Conservation (phyloP, 1,140 invertebrate species). For the Calephelis virginiensis region DNA sequence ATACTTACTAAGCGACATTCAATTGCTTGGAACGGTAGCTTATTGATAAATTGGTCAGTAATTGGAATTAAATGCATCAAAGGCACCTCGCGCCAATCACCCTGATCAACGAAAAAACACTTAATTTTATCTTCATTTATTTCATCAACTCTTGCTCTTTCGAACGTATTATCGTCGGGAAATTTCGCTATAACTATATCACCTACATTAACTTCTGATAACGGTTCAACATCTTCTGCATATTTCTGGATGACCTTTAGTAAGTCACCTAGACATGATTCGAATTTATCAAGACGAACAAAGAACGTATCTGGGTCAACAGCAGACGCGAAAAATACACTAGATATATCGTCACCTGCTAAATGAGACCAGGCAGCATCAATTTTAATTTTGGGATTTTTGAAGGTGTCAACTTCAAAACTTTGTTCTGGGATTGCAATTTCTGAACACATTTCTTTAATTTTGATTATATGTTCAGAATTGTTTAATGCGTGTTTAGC, state of each 20-base stretch:
- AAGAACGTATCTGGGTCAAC: conserved; percentile 52
- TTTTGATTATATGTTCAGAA: conserved; percentile 46
- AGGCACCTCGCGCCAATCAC: conserved; percentile 51
- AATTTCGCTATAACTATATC: conserved; percentile 67
- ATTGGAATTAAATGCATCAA: conserved; percentile 49
- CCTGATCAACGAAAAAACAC: conserved; percentile 75
- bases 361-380: conserved; percentile 64
- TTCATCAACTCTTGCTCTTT: conserved; percentile 61
- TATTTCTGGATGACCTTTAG: conserved; percentile 60
- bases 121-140: conserved; percentile 43
- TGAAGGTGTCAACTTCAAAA: conserved; percentile 17
- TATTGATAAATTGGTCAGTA: conserved; percentile 49
- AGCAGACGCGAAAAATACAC: conserved; percentile 55
- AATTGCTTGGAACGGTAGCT: conserved; percentile 71
- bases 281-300: conserved; percentile 54
- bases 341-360: conserved; percentile 40
- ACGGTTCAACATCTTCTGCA: conserved; percentile 32
- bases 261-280: conserved; percentile 47
- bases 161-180: conserved; percentile 54
- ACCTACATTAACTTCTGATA: conserved; percentile 36
- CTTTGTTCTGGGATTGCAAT: conserved; percentile 24
- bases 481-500: conserved; percentile 47
- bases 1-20: conserved; percentile 69
- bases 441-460: conserved; percentile 41
- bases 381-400: conserved; percentile 27